Evolutionary conservation across 2,113 vertebrate genomes (phyloP).

Genomic region (Pristiophorus japonicus): DNA sequence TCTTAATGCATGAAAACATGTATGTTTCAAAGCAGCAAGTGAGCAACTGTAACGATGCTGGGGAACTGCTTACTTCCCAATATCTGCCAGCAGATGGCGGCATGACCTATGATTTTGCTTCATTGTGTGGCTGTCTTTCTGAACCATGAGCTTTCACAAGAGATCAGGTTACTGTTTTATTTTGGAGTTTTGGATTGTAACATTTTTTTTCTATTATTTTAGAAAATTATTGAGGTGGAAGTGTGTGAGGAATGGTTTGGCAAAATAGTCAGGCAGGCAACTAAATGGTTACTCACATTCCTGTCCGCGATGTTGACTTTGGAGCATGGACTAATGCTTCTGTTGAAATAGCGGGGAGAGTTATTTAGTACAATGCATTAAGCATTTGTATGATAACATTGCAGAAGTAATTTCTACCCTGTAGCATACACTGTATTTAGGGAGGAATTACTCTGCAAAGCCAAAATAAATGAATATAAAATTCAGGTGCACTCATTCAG

Average conservation of each 20-base stretch:
- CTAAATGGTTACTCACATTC: not conserved
- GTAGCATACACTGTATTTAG: not conserved
- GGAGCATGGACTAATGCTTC: not conserved
- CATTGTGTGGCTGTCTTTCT: too few species aligned
- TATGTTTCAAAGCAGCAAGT: not conserved
- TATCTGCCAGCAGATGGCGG: slow-evolving; percentile 7
- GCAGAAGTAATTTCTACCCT: not conserved
- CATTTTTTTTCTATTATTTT: not conserved
- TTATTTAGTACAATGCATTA: not conserved
- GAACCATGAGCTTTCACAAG: not conserved
- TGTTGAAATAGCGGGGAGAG: not conserved
- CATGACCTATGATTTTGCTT: not conserved
- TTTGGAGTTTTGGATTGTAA: not conserved
- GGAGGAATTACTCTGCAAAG: not conserved
- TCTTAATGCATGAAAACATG: not conserved
- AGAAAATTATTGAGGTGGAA: not conserved
- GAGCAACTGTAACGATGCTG: not conserved
- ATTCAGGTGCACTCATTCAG: not conserved
- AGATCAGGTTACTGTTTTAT: not conserved
- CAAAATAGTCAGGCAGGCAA: not conserved
- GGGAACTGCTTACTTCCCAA: not conserved
- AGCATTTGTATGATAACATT: not conserved
- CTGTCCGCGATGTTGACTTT: not conserved
- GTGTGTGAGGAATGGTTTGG: not conserved
- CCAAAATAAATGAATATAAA: not conserved